A percentile compares a stretch with the other conserved stretches of the same genome.
phyloP scores from a whole-genome alignment of 1,140 invertebrate species.

The Apis dorsata region DNA sequence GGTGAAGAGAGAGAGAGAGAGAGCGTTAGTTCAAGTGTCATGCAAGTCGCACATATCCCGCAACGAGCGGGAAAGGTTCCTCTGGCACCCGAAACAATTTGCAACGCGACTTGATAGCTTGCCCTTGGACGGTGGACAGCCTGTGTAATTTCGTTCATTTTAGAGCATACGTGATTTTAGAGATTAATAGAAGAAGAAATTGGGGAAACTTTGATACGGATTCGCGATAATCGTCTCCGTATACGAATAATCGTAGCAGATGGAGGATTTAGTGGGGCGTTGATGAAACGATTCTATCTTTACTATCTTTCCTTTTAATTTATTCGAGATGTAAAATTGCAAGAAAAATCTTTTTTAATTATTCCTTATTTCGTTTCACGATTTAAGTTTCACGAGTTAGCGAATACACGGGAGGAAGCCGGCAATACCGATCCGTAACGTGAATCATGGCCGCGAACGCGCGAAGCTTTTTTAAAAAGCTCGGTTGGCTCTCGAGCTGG shows the following conservation, averaged over 20 bases:
- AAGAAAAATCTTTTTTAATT: neutral
- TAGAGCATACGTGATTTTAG: too few species aligned
- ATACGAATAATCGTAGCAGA: too few species aligned
- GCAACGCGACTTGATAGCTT: conserved; percentile 51
- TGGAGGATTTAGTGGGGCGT: too few species aligned
- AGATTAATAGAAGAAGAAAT: conserved; percentile 11
- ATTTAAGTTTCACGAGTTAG: too few species aligned
- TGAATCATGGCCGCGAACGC: conserved; percentile 48
- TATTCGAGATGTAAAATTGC: too few species aligned
- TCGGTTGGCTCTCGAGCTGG: conserved; percentile 16
- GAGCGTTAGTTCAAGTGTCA: conserved; percentile 74
- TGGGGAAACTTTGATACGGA: too few species aligned
- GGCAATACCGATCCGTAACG: conserved; percentile 46
- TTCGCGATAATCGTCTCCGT: too few species aligned
- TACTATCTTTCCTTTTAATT: too few species aligned
- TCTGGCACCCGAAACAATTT: conserved; percentile 53
- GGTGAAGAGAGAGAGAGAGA: conserved; percentile 56
- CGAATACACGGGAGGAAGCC: conserved; percentile 30
- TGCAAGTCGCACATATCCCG: conserved; percentile 71
- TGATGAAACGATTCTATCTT: too few species aligned
- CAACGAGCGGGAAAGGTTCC: conserved; percentile 70
- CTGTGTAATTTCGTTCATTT: conserved; percentile 37
- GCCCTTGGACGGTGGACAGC: conserved; percentile 19
- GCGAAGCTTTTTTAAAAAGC: conserved; percentile 56
- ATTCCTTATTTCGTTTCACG: too few species aligned